phyloP scores from a whole-genome alignment of 2,888 invertebrate genomes.

The Lampropteryx suffumata region DNA sequence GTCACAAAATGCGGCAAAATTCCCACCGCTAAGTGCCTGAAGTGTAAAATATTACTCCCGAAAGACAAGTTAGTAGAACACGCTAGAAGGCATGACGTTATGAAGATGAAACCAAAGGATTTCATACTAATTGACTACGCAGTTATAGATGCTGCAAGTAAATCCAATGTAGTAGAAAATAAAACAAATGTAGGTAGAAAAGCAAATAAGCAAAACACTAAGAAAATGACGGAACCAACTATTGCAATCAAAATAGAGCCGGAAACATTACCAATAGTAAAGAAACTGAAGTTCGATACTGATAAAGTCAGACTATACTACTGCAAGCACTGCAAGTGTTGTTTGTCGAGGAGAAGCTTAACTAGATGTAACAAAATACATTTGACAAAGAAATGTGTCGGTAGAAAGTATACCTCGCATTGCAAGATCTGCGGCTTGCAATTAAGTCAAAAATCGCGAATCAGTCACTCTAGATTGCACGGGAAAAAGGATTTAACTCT shows the following conservation, averaged over 20 bases:
- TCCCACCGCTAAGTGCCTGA: constrained; percentile 27
- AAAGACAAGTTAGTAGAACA: constrained; percentile 8
- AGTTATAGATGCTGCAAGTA: constrained; percentile 1
- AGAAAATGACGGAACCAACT: background rate
- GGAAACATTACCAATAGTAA: too few species aligned
- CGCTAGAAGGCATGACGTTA: constrained; percentile 7
- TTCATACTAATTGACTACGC: constrained; percentile 22
- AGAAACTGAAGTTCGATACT: constrained; percentile 9
- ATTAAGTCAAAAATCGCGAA: background rate
- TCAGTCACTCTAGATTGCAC: constrained; percentile 18
- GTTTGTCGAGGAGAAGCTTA: background rate
- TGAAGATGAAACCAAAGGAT: constrained; percentile 26
- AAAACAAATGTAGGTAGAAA: background rate
- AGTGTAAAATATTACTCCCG: constrained; percentile 35
- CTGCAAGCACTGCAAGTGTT: constrained; percentile 32
- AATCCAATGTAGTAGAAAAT: constrained; percentile 1
- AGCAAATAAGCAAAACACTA: background rate
- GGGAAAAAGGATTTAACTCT: constrained; percentile 30
- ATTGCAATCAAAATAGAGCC: constrained; percentile 3
- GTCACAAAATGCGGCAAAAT: constrained; percentile 26
- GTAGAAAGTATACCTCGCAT: background rate
- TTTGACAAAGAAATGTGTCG: constrained; percentile 16
- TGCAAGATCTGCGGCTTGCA: constrained; percentile 52
- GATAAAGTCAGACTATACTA: constrained; percentile 16
- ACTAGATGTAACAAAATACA: constrained; percentile 7